These are phyloP conservation scores for Capricornis sumatraensis DNA, from an alignment of 2,113 vertebrate species.

Conservation along the genomic window DNA sequence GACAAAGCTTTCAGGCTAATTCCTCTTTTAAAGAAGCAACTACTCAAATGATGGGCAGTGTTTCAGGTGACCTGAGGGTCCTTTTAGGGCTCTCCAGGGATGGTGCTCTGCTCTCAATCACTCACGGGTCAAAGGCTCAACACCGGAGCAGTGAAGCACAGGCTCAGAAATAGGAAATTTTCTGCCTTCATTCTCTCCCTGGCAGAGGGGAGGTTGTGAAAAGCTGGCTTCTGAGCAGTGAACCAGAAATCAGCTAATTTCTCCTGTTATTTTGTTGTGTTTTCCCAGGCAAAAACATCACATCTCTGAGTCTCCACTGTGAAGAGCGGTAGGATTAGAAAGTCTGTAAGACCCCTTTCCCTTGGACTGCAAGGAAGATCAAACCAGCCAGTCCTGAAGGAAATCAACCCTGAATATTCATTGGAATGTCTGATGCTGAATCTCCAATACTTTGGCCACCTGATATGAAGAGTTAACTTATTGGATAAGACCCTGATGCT, in stretches of 20 bases:
- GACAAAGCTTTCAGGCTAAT: neutral
- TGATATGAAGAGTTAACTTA: neutral
- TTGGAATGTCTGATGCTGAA: neutral
- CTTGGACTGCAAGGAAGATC: neutral
- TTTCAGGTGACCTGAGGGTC: neutral
- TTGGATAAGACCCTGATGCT: neutral
- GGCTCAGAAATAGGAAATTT: neutral
- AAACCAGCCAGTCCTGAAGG: neutral
- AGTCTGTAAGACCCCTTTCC: neutral
- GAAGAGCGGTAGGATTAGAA: neutral
- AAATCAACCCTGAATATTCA: neutral
- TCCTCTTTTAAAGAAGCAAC: neutral
- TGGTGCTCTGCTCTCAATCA: neutral
- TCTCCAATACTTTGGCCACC: neutral
- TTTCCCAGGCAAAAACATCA: neutral
- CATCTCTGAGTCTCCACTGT: neutral
- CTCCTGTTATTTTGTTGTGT: neutral
- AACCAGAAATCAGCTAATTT: conserved; percentile 38
- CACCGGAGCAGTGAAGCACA: neutral
- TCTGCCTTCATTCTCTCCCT: neutral
- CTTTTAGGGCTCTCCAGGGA: fast-evolving
- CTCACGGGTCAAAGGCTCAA: neutral
- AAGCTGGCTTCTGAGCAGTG: conserved; percentile 13
- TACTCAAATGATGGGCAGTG: neutral
- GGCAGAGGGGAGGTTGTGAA: neutral